A percentile compares a stretch with the other conserved stretches of the same genome.
phyloP scores from a whole-genome alignment of 1,140 invertebrate genomes.

The Choristoneura fumiferana region DNA sequence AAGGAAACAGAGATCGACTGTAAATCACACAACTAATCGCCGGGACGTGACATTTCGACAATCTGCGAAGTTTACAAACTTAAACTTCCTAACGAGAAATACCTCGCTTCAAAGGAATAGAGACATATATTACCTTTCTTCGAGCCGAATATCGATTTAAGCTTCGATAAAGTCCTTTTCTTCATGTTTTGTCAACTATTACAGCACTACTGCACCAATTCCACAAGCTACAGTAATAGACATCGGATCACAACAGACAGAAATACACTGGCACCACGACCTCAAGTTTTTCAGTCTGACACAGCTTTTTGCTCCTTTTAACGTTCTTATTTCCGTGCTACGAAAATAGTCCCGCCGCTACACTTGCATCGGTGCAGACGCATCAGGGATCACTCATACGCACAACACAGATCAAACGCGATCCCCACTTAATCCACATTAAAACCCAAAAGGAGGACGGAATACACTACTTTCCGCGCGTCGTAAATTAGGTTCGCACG shows the following conservation, averaged over 20 bases:
- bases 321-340: constrained; percentile 77
- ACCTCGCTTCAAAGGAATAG: constrained; percentile 17
- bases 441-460: neutral
- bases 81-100: neutral
- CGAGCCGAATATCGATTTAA: constrained; percentile 66
- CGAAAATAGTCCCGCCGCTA: constrained; percentile 75
- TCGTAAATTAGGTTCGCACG: neutral
- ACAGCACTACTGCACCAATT: constrained; percentile 39
- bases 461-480: constrained; percentile 1
- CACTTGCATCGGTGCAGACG: constrained; percentile 69
- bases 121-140: constrained; percentile 72
- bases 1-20: constrained; percentile 6
- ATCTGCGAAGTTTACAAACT: constrained; percentile 1
- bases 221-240: constrained; percentile 45
- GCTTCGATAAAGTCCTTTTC: constrained; percentile 66
- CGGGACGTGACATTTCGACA: constrained; percentile 6
- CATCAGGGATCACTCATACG: constrained; percentile 73
- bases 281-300: constrained; percentile 70
- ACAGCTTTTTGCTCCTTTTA: constrained; percentile 74
- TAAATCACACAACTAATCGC: constrained; percentile 4
- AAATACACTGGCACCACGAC: constrained; percentile 71
- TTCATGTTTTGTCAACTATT: constrained; percentile 53
- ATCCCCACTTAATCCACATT: constrained; percentile 3
- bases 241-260: constrained; percentile 65
- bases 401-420: constrained; percentile 24